Conservation (phyloP, 1,140 invertebrate genomes). For the Lanistes nyassanus region DNA sequence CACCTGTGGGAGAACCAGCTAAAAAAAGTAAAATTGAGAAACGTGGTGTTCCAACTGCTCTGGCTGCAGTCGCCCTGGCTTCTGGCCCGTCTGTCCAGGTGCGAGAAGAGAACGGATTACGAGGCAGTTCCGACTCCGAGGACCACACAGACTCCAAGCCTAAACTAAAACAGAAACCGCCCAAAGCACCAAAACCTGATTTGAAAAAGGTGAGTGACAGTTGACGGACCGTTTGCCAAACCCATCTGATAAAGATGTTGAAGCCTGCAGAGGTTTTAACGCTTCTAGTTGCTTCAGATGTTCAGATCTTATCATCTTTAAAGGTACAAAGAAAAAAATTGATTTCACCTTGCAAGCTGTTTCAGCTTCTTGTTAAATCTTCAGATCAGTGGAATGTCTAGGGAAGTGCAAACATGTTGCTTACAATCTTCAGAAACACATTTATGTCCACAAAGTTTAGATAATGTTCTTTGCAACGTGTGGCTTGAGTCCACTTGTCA, state of each 20-base stretch:
- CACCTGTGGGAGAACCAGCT: not conserved
- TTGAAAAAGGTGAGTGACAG: constrained; percentile 22
- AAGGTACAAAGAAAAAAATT: not conserved
- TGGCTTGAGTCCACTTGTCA: no score
- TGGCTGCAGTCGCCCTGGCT: constrained; percentile 8
- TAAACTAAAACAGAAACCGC: constrained; percentile 20
- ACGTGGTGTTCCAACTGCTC: constrained; percentile 1
- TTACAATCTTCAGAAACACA: not conserved
- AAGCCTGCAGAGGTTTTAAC: not conserved
- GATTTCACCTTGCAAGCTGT: not conserved
- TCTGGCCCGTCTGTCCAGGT: not conserved
- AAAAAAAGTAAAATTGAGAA: not conserved
- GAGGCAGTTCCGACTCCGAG: constrained; percentile 25
- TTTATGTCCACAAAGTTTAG: not conserved
- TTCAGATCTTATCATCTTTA: not conserved
- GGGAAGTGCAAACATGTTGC: not conserved
- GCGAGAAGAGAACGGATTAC: not conserved
- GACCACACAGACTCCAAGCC: not conserved
- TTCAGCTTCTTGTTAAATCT: not conserved
- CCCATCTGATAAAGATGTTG: not conserved
- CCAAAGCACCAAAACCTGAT: constrained; percentile 27
- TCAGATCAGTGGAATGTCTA: not conserved
- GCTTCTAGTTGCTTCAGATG: not conserved
- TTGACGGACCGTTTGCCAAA: not conserved
- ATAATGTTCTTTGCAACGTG: not conserved